Evolutionary conservation across 2,888 invertebrate genomes (phyloP).

Genomic region (Apamea crenata): DNA sequence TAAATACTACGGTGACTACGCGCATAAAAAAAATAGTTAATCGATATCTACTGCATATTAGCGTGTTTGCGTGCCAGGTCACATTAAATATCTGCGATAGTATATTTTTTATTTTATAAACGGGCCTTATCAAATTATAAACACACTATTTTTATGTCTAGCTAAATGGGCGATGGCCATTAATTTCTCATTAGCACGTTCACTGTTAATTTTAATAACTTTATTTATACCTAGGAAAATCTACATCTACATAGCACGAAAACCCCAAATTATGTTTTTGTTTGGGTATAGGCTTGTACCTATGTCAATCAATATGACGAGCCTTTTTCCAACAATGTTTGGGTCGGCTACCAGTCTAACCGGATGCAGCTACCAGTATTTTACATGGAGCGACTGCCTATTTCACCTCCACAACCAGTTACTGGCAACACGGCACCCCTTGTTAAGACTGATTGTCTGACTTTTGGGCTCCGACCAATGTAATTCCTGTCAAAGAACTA

Average conservation of each 20-base stretch:
- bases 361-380: too few relatives aligned
- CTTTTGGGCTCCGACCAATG: background rate
- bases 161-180: conserved; percentile 1
- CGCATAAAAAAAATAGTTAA: background rate
- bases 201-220: conserved; percentile 26
- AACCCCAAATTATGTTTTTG: background rate
- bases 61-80: conserved; percentile 33
- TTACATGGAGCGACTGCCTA: background rate
- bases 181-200: conserved; percentile 18
- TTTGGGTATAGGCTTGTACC: background rate
- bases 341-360: background rate
- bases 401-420: background rate
- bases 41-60: conserved; percentile 18
- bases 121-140: conserved; percentile 36
- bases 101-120: conserved; percentile 23
- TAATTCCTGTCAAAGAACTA: background rate
- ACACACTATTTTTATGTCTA: conserved; percentile 8
- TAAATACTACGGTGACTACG: background rate
- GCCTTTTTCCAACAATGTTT: background rate
- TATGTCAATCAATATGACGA: background rate
- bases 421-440: background rate
- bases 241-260: background rate
- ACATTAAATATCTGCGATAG: conserved; percentile 15
- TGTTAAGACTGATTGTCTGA: background rate
- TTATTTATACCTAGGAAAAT: background rate